A percentile compares a stretch with the other conserved stretches of the same genome.
Conservation (phyloP, 2,113 vertebrate genomes). For the Sebastes fasciatus region DNA sequence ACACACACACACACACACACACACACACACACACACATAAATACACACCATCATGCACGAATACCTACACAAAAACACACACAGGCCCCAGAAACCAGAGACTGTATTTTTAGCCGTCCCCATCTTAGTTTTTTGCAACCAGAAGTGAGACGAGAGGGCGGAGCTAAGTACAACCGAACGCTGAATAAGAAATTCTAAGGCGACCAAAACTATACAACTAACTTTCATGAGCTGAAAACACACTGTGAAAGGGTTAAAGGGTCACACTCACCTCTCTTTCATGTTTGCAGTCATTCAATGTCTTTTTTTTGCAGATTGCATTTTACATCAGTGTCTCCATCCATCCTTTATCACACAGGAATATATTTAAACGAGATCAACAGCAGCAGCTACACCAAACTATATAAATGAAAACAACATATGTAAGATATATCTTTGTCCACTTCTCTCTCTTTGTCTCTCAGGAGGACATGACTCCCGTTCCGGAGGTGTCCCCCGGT, state of each 20-base stretch:
- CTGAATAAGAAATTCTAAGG: no score
- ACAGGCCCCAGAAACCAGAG: neutral
- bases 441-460: neutral
- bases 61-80: neutral
- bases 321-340: neutral
- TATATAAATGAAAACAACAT: neutral
- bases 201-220: no score
- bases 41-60: neutral
- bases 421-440: neutral
- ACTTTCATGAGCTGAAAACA: no score
- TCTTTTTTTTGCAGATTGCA: neutral
- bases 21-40: neutral
- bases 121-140: no score
- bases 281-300: neutral
- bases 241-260: no score
- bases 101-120: no score
- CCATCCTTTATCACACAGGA: neutral
- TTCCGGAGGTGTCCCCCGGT: conserved; percentile 81
- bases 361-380: neutral
- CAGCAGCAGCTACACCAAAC: neutral
- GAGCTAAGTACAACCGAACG: no score
- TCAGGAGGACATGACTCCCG: conserved; percentile 86
- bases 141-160: no score
- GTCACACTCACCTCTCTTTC: no score
- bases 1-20: neutral